phyloP scores from a whole-genome alignment of 2,113 vertebrate genomes.

The Heptranchias perlo region DNA sequence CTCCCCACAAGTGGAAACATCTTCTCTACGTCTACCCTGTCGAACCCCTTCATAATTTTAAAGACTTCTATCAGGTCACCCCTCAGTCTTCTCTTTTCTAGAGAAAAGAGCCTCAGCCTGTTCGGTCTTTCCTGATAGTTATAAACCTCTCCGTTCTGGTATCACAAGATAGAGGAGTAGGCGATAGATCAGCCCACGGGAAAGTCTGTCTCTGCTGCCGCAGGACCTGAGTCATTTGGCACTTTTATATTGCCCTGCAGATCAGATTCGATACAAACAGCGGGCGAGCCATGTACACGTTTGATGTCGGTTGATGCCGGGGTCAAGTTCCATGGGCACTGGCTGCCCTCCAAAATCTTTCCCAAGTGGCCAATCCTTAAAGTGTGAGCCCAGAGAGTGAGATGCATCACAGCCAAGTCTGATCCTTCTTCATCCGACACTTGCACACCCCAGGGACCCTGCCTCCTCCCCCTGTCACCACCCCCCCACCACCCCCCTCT shows the following conservation, averaged over 20 bases:
- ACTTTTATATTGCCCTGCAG: not conserved
- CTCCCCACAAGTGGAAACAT: not conserved
- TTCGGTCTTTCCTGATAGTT: not conserved
- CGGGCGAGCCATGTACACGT: not conserved
- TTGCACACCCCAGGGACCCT: not conserved
- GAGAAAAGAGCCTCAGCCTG: not conserved
- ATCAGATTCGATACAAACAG: not conserved
- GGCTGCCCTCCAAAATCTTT: not conserved
- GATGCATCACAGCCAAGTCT: not conserved
- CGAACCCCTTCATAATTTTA: not conserved
- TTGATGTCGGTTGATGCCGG: not conserved
- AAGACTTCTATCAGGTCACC: not conserved
- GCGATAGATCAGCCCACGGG: too few species aligned
- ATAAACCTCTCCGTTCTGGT: not conserved
- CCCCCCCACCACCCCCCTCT: slow-evolving; percentile 38
- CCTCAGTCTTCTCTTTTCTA: not conserved
- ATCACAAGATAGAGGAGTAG: not conserved
- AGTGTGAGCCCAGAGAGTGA: not conserved
- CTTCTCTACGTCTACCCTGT: not conserved
- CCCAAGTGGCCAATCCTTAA: not conserved
- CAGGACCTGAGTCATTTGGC: not conserved
- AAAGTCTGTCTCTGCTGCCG: not conserved
- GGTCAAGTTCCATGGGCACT: not conserved
- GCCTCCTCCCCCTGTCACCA: not conserved
- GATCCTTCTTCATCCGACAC: not conserved